Evolutionary conservation across 2,113 vertebrate genomes (phyloP).

Genomic region (Hystrix brachyura): DNA sequence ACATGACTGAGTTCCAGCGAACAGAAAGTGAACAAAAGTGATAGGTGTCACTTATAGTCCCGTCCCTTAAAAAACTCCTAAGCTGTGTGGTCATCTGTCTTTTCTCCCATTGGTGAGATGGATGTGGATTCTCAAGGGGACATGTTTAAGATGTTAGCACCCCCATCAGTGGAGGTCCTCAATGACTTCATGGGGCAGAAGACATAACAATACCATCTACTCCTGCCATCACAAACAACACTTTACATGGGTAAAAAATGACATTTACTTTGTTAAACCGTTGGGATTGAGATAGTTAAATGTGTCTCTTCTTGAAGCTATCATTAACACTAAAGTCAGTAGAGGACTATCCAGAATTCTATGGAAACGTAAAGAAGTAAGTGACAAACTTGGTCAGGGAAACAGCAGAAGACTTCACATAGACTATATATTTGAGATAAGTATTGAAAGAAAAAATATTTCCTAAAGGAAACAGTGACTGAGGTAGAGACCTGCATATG

Average conservation of each 20-base stretch:
- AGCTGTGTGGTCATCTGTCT: background rate
- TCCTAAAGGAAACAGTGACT: background rate
- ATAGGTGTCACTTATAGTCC: background rate
- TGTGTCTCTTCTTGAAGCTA: background rate
- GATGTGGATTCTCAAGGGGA: background rate
- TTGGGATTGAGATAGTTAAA: background rate
- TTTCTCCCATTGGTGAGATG: background rate
- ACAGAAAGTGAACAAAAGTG: slow-evolving; percentile 1
- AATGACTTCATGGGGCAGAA: slow-evolving; percentile 22
- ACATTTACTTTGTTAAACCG: background rate
- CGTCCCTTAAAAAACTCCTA: background rate
- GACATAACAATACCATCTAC: background rate
- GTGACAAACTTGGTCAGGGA: background rate
- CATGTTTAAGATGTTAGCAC: background rate
- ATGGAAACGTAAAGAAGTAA: background rate
- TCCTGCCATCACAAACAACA: background rate
- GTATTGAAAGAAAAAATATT: slow-evolving; percentile 40
- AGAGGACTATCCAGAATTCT: background rate
- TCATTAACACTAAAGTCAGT: slow-evolving; percentile 41
- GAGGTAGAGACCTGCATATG: background rate
- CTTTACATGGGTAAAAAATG: background rate
- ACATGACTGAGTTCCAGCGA: slow-evolving; percentile 9
- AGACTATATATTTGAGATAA: slow-evolving; percentile 21
- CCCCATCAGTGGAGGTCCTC: background rate
- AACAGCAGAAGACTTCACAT: slow-evolving; percentile 4